phyloP scores from a whole-genome alignment of 1,140 invertebrate species.

The Phymorhynchus buccinoides region DNA sequence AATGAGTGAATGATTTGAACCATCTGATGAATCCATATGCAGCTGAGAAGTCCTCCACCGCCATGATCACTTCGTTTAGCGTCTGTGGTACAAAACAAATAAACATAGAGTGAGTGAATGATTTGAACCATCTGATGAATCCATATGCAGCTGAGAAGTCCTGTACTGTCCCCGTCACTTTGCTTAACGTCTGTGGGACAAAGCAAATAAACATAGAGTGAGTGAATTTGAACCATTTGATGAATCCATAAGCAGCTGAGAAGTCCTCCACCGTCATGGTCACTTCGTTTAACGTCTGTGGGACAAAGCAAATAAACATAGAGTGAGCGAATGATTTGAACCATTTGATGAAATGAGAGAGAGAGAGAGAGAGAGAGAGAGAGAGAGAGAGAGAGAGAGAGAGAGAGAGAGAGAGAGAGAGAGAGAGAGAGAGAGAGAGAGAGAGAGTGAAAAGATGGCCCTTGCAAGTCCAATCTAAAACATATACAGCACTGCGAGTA shows the following conservation, averaged over 20 bases:
- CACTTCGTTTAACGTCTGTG: slow-evolving; percentile 61
- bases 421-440: slow-evolving; percentile 21
- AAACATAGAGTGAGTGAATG: too few species aligned
- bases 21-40: too few species aligned
- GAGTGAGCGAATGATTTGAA: neutral
- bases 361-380: neutral
- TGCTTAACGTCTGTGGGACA: slow-evolving; percentile 57
- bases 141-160: slow-evolving; percentile 70
- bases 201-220: too few species aligned
- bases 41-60: slow-evolving; percentile 68
- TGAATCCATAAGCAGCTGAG: slow-evolving; percentile 60
- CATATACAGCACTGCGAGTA: too few species aligned
- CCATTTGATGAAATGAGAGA: neutral
- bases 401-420: neutral
- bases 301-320: neutral
- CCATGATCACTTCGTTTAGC: slow-evolving; percentile 62
- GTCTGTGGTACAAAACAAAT: slow-evolving; percentile 52
- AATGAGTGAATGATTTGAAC: too few species aligned
- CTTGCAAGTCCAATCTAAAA: too few species aligned
- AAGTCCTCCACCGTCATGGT: slow-evolving; percentile 69
- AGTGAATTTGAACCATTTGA: too few species aligned
- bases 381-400: neutral
- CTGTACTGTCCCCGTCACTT: slow-evolving; percentile 68
- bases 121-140: too few species aligned
- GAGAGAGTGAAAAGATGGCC: neutral